Evolutionary conservation across 2,888 invertebrate genomes (phyloP).

Genomic region (Prostheceraeus crozeri): DNA sequence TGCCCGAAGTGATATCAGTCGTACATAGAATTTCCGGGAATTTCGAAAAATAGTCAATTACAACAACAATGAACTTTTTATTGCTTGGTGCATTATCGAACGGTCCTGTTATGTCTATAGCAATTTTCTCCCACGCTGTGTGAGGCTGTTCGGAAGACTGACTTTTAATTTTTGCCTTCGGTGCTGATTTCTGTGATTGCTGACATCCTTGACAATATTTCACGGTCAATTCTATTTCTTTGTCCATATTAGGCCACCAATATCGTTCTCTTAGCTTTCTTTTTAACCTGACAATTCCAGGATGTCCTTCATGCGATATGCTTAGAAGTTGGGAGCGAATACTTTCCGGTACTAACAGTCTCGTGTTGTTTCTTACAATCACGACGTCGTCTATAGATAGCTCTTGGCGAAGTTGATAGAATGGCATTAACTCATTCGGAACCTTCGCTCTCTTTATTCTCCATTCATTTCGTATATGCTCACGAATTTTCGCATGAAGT

Average conservation of each 20-base stretch:
- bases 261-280: constrained; percentile 16
- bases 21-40: constrained; percentile 6
- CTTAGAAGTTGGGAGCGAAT: constrained; percentile 1
- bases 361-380: constrained; percentile 1
- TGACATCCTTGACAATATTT: constrained; percentile 7
- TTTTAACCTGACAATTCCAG: constrained; percentile 20
- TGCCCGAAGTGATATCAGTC: not conserved
- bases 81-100: constrained; percentile 25
- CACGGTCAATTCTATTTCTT: constrained; percentile 5
- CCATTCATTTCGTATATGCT: no score
- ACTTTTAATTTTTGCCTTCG: constrained; percentile 1
- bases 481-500: no score
- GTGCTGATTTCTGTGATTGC: constrained; percentile 1
- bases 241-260: constrained; percentile 28
- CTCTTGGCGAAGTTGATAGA: constrained; percentile 16
- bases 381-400: constrained; percentile 20
- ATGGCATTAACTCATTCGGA: not conserved
- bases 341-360: not conserved
- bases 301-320: constrained; percentile 26
- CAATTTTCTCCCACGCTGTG: constrained; percentile 28
- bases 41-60: constrained; percentile 25
- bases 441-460: no score
- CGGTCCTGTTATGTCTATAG: constrained; percentile 12
- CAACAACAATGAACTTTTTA: constrained; percentile 17
- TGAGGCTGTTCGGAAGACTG: not conserved